Base-by-base conservation (phyloP, 2,113 vertebrate genomes). In the Amphilophus citrinellus region DNA sequence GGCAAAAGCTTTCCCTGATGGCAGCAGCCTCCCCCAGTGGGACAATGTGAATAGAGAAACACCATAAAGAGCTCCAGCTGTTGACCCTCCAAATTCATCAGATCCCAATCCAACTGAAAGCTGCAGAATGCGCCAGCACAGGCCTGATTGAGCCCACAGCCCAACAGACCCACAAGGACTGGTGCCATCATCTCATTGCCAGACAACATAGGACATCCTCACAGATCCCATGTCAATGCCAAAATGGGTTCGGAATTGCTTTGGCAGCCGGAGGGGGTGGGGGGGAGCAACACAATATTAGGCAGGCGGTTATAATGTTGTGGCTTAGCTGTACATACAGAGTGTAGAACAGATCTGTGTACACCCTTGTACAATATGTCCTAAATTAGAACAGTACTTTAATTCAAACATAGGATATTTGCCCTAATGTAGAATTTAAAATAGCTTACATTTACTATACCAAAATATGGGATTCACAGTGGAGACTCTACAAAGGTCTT, bases 161-260 rank as follows among this genome's bases (percentile, higher is more conserved):
- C 47, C 27, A n/a, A 32, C 6, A 4, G 53, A 53, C 68, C 68
- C 68, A 56, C 53, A 73, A 73, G 18, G 53, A 73, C 10, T 47
- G 18, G 10, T 56, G 44, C 47, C 27, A 56, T 73, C 68, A 73
- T 7, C 47, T 14, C 2, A 0, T 30, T 73, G 68, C 68, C 68
- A 73, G 66, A 53, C 17, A 73, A 44, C 66, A 73, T 17, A 73
- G 44, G 6, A 73, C 66, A 73, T 73, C 30, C 17, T 53, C 66
- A 20, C 17, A 32, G 53, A 56, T 73, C 68, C 47, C 20, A 13
- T 20, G 50, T 73, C 27, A 32, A 2, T 35, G 18, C 47, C 47
- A 73, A 53, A 53, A 53, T 53, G 17, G 50, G 15, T 39, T 7
- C 17, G 5, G 15, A 53, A 50, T 27, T 73, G 27, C 53, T 73